Evolutionary conservation across 2,113 vertebrate species (phyloP).

Genomic region (Sula dactylatra): DNA sequence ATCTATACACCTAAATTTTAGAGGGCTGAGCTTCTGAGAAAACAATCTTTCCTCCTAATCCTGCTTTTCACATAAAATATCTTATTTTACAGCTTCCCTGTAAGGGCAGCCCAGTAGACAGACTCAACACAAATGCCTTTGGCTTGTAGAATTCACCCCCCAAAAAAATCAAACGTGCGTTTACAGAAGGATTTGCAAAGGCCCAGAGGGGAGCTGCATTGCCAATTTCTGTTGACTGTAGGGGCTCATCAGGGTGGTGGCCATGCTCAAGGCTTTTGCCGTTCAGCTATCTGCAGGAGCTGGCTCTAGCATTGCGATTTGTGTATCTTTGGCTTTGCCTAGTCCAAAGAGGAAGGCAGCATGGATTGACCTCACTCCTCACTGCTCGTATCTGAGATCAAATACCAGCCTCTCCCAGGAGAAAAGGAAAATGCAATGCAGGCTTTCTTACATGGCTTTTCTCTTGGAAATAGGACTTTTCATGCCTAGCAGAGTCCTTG

Average conservation of each 20-base stretch:
- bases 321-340: slow-evolving; percentile 11
- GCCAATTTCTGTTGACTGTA: neutral
- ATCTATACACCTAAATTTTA: neutral
- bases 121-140: neutral
- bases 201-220: neutral
- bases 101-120: neutral
- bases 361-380: neutral
- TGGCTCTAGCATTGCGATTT: neutral
- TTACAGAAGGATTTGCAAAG: neutral
- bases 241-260: neutral
- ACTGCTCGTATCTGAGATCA: neutral
- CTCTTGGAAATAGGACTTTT: slow-evolving; percentile 1
- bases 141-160: neutral
- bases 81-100: neutral
- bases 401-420: neutral
- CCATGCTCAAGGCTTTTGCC: neutral
- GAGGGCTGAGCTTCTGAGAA: neutral
- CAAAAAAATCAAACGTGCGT: neutral
- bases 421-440: neutral
- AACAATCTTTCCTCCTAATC: neutral
- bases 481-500: neutral
- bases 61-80: neutral
- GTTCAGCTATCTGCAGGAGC: neutral
- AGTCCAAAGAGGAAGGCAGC: neutral
- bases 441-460: neutral